Base-by-base conservation (phyloP, 2,113 vertebrate genomes). In the Xyliphius kryptos region DNA sequence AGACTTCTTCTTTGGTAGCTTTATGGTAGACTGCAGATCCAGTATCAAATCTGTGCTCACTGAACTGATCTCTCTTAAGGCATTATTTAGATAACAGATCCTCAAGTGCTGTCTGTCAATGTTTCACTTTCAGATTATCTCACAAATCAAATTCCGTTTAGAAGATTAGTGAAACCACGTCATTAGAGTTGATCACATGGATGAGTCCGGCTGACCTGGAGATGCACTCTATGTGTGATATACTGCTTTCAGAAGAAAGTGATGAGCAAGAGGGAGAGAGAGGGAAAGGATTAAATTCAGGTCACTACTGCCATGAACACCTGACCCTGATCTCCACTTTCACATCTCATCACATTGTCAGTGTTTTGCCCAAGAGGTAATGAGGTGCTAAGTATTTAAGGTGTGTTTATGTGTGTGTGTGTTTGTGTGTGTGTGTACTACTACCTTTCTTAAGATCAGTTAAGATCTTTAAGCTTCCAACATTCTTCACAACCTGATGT, bases 251-350 rank as follows among this genome's bases (percentile, higher is more conserved):
- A 6, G 36, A 38, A 6, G 36, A 5, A 38, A 38, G 36, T 10
- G 36, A 6, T 5, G 36, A 38, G 10, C 10, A 38, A 38, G 5
- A 38, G 36, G 36, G 6, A 21, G 44, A 17, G 15, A 41, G 22
- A 44, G 47, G 40, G 5, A 58, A 6, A 37, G 38, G 69, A 56
- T 32, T 54, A 56, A 61, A 66, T 62, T 48, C 52, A 57, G 69
- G 69, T 71, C 56, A 67, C 26, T 62, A 40, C 63, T 47, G 46
- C 40, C 56, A 62, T 67, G 63, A 71, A 62, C 46, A 53, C 60
- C 19, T 49, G 65, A 26, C 52, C 58, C 32, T 56, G 46, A 54
- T 38, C 49, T 64, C 52, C 58, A 50, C 14, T 50, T 64, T 55
- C 58, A 43, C 14, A 51, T 71, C 44, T 66, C 58, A 62, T 71